phyloP scores from a whole-genome alignment of 2,888 invertebrate species.

The Dryobota labecula region DNA sequence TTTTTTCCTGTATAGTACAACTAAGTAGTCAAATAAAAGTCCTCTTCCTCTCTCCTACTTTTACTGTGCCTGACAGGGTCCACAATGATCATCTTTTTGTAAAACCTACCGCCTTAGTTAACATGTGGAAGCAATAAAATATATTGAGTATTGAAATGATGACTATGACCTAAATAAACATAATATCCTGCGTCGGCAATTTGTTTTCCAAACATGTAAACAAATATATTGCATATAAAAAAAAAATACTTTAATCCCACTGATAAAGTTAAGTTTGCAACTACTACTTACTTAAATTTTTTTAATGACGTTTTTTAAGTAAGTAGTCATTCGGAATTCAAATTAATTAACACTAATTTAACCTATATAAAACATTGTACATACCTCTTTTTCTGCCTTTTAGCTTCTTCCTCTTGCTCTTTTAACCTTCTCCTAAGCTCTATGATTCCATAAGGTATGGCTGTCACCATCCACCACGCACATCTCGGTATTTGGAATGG shows the following conservation, averaged over 20 bases:
- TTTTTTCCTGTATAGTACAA: no score
- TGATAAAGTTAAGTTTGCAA: neutral
- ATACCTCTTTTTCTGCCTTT: constrained; percentile 91
- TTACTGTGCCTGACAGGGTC: no score
- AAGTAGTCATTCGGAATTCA: neutral
- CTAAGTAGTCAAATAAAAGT: no score
- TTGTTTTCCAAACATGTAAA: neutral
- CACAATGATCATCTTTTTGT: no score
- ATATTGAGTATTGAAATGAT: no score
- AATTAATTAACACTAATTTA: neutral
- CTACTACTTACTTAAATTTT: no score
- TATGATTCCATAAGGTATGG: constrained; percentile 88
- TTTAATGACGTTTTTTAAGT: neutral
- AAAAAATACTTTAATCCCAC: neutral
- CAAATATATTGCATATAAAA: neutral
- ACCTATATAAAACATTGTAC: constrained; percentile 51
- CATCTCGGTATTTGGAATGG: constrained; percentile 95
- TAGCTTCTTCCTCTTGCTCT: constrained; percentile 90
- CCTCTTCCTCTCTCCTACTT: no score
- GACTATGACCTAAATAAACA: neutral
- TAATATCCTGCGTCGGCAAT: neutral
- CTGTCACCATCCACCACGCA: constrained; percentile 91
- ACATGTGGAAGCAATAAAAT: no score
- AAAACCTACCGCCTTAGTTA: no score
- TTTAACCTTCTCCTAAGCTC: constrained; percentile 79